These are phyloP conservation scores for Onychomys torridus DNA, from an alignment of 2,797 vertebrate species.

Conservation along the genomic window DNA sequence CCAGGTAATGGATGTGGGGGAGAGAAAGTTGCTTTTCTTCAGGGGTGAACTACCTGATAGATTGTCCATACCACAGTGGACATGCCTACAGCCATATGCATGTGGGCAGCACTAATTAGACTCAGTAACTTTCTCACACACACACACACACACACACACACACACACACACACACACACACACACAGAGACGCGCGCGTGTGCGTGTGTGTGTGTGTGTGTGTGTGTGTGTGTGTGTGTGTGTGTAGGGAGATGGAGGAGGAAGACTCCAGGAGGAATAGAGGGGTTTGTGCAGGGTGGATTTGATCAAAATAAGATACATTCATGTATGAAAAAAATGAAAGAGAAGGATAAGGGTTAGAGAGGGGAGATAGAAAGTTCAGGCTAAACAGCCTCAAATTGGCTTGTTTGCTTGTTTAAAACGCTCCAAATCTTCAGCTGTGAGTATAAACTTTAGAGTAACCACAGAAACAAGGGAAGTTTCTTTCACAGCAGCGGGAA, in stretches of 20 bases:
- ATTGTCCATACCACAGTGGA: background rate
- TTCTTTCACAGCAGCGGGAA: too few relatives aligned
- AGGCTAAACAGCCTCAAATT: background rate
- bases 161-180: too few relatives aligned
- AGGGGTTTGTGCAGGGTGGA: background rate
- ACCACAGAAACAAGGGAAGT: background rate
- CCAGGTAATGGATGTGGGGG: background rate
- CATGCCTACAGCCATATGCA: background rate
- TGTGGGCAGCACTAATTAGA: background rate
- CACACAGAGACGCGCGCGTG: too few relatives aligned
- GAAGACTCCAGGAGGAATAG: background rate
- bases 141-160: too few relatives aligned
- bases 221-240: too few relatives aligned
- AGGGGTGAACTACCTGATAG: background rate
- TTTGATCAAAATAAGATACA: background rate
- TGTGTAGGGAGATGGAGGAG: background rate
- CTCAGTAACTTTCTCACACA: too few relatives aligned
- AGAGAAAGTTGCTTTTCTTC: background rate
- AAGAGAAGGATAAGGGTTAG: background rate
- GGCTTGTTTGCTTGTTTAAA: background rate
- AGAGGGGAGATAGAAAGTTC: background rate
- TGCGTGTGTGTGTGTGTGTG: too few relatives aligned
- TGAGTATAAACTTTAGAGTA: background rate
- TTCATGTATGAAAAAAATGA: background rate
- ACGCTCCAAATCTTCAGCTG: background rate